Evolutionary conservation across 2,797 vertebrate genomes (phyloP).

Genomic region (Acestrorhynchus altus): DNA sequence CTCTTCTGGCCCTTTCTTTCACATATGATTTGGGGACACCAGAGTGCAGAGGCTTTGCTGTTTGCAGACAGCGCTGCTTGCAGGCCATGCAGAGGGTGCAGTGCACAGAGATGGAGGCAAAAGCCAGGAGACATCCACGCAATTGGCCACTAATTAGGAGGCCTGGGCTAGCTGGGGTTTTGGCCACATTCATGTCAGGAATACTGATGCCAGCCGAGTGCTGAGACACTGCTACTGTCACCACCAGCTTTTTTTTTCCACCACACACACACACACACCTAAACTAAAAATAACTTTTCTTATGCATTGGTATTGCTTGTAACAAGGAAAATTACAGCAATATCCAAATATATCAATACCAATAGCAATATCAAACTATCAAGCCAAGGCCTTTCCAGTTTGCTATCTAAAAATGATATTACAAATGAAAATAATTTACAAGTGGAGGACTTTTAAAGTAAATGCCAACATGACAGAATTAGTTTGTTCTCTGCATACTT

Average conservation of each 20-base stretch:
- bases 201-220: conserved; percentile 61
- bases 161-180: conserved; percentile 50
- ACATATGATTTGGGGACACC: conserved; percentile 61
- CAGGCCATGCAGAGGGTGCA: conserved; percentile 27
- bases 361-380: too few relatives aligned
- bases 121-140: conserved; percentile 59
- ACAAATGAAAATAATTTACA: too few relatives aligned
- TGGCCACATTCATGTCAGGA: conserved; percentile 54
- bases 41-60: conserved; percentile 52
- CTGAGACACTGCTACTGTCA: conserved; percentile 55
- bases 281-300: background rate
- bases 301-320: background rate
- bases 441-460: too few relatives aligned
- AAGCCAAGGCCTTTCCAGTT: too few relatives aligned
- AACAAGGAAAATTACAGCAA: too few relatives aligned
- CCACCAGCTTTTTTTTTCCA: too few relatives aligned
- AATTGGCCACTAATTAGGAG: conserved; percentile 66
- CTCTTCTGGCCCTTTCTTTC: conserved; percentile 62
- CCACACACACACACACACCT: conserved; percentile 47
- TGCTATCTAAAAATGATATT: too few relatives aligned
- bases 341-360: too few relatives aligned
- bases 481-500: too few relatives aligned
- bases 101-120: conserved; percentile 24
- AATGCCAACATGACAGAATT: too few relatives aligned
- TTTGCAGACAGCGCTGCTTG: conserved; percentile 56